Percentiles rank a stretch among this genome's conserved stretches.
Conservation (phyloP, 1,140 invertebrate genomes). For the Musca domestica region DNA sequence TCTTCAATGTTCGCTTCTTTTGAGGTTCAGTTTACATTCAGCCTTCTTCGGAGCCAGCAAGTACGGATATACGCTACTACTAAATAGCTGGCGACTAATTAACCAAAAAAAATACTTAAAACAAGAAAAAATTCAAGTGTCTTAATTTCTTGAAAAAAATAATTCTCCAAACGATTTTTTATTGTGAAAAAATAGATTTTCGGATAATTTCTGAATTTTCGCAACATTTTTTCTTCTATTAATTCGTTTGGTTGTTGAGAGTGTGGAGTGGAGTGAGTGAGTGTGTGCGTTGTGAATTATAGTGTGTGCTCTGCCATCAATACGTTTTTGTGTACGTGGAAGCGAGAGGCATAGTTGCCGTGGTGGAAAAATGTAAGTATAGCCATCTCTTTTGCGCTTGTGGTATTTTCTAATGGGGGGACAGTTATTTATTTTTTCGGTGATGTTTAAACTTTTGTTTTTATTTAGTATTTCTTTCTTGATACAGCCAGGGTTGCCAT, state of each 20-base stretch:
- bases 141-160: neutral
- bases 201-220: neutral
- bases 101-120: neutral
- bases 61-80: too few species aligned
- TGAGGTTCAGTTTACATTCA: too few species aligned
- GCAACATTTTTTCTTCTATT: slow-evolving; percentile 19
- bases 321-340: neutral
- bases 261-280: slow-evolving; percentile 16
- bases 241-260: neutral
- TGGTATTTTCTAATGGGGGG: neutral
- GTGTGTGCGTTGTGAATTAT: neutral
- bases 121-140: neutral
- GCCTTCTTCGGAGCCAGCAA: too few species aligned
- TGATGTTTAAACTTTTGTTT: slow-evolving; percentile 6
- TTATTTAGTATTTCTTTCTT: slow-evolving; percentile 6
- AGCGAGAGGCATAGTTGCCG: neutral
- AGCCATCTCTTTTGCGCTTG: neutral
- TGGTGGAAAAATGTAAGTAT: slow-evolving; percentile 7
- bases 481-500: slow-evolving; percentile 1
- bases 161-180: neutral
- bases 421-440: slow-evolving; percentile 10
- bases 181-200: slow-evolving; percentile 9
- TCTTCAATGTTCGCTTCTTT: too few species aligned
- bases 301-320: neutral
- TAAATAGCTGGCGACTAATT: too few species aligned